Evolutionary conservation across 2,113 vertebrate species (phyloP), one percentile per base, ranked within the genome.

Genomic region (Ramphastos sulfuratus): DNA sequence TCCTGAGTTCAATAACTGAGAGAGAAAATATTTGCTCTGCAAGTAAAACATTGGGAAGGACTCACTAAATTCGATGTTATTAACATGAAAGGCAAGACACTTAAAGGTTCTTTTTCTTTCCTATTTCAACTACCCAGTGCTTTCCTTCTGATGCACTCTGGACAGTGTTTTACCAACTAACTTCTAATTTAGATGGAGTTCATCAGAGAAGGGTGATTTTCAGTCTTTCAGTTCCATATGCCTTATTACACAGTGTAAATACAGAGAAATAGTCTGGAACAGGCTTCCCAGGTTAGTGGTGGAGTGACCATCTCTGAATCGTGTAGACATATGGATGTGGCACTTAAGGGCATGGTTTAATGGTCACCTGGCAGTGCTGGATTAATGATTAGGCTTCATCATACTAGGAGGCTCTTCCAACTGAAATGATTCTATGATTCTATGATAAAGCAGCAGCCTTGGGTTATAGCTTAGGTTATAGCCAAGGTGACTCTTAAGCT

Each of bases 11-110:
- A 94, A 95, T 96, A 93, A 91, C 75, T 92, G 89, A 93, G 76
- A 92, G 84, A 92, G 89, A 95, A 96, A 96, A 95, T 96, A 96
- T 96, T 96, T 96, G 82, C 91, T 87, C 91, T 94, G 79, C 87
- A 96, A 94, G 89, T 91, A 96, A 95, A 96, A 95, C 96, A 85
- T 93, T 85, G 87, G 85, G 82, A 96, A 93, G 92, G 87, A 96
- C 91, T 96, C 89, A 95, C 64, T 95, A 80, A 89, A 93, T 96
- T 96, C 82, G 1, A 93, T 95, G 89, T 93, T 93, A 96, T 96
- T 96, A 96, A 96, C 94, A 95, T 93, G 91, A 89, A 89, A 94
- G 91, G 85, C 78, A 95, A 95, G 95, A 93, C 89, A 93, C 75
- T 92, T 89, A 96, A 96, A 95, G 67, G 94, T 93, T 92, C 94